Evolutionary conservation across 2,797 vertebrate species (phyloP).

Genomic region (Gymnoscopelus braueri): DNA sequence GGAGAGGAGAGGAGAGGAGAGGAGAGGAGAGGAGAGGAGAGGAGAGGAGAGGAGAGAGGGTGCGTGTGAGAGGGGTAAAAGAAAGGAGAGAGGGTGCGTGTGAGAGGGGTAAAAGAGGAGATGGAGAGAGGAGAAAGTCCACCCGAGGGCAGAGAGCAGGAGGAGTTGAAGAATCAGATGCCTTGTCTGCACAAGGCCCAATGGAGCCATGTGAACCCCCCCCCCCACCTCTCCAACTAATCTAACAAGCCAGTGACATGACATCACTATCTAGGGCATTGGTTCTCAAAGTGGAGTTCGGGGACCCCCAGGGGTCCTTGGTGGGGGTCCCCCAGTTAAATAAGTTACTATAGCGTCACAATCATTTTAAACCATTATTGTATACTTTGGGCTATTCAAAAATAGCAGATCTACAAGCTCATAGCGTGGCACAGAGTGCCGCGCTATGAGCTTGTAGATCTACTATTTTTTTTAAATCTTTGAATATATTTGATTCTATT

Average conservation of each 20-base stretch:
- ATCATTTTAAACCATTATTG: too few relatives aligned
- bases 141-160: slow-evolving; percentile 9
- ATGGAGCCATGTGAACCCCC: slow-evolving; percentile 32
- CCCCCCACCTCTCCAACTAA: slow-evolving; percentile 29
- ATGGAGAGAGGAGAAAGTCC: not conserved
- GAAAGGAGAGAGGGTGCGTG: not conserved
- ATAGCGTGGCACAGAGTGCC: too few relatives aligned
- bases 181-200: slow-evolving; percentile 21
- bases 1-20: slow-evolving; percentile 6
- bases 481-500: too few relatives aligned
- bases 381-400: too few relatives aligned
- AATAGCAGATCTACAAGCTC: too few relatives aligned
- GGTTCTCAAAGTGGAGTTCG: too few relatives aligned
- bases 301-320: too few relatives aligned
- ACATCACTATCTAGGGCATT: slow-evolving; percentile 30
- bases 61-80: slow-evolving; percentile 16
- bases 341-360: too few relatives aligned
- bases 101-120: slow-evolving; percentile 15
- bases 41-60: not conserved
- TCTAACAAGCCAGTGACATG: slow-evolving; percentile 39
- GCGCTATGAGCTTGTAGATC: too few relatives aligned
- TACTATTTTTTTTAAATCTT: too few relatives aligned
- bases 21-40: slow-evolving; percentile 11
- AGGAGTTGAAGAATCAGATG: slow-evolving; percentile 19
- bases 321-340: too few relatives aligned